phyloP scores from a whole-genome alignment of 2,113 vertebrate genomes.

The Myanophis thanlyinensis region DNA sequence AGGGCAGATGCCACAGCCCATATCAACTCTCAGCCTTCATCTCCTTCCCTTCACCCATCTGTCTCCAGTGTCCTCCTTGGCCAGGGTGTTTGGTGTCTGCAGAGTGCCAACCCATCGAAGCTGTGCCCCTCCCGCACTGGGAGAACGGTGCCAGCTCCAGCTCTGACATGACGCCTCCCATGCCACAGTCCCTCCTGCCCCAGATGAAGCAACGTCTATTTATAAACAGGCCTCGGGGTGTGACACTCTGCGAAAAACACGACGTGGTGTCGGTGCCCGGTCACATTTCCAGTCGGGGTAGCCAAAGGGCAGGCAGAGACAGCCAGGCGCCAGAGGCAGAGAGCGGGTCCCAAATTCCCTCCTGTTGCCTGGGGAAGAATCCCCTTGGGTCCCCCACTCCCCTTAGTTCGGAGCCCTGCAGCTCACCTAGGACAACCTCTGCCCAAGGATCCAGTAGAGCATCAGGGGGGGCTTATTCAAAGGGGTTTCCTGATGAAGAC shows the following conservation, averaged over 20 bases:
- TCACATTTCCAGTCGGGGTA: neutral
- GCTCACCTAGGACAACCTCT: neutral
- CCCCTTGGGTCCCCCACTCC: neutral
- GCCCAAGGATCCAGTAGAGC: neutral
- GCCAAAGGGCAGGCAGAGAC: neutral
- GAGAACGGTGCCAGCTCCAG: neutral
- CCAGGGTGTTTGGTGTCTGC: neutral
- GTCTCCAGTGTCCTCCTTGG: neutral
- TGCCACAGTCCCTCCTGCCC: neutral
- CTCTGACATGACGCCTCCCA: neutral
- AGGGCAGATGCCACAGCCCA: neutral
- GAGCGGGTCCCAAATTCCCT: neutral
- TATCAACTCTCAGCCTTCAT: fast-evolving
- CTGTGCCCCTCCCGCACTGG: neutral
- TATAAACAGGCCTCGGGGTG: neutral
- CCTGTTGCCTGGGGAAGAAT: neutral
- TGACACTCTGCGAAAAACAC: neutral
- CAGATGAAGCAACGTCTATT: conserved; percentile 8
- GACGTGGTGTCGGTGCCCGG: neutral
- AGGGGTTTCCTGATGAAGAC: neutral
- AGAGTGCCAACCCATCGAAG: neutral
- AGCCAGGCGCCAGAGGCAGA: neutral
- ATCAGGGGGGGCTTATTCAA: neutral
- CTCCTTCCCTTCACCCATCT: neutral
- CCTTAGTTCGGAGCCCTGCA: neutral